Base-by-base conservation (phyloP, 1,140 invertebrate species). In the Piezodorus guildinii region DNA sequence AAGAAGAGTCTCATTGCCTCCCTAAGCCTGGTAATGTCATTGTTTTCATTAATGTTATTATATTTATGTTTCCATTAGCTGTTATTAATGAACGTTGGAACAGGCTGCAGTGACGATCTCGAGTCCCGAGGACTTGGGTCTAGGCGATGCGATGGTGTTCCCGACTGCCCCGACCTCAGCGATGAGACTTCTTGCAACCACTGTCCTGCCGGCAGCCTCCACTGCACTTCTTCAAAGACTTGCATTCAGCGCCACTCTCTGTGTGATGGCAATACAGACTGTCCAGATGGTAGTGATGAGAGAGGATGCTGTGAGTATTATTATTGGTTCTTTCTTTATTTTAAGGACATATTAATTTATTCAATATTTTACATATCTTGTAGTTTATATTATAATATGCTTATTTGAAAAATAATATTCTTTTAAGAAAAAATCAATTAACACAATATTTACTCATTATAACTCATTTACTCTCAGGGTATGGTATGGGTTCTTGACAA, bases 201-300 rank as follows among this genome's bases (percentile, higher is more conserved):
- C 69, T 93, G 91, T 74, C 77, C 81, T 1, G 79, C 80, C 45
- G 79, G 80, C 34, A 77, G 77, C 9, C 75, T 92, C 59, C 88
- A 89, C 66, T 94, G 90, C 71, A 87, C 88, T 0, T 77, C 86
- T 25, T 84, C 87, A 14, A 77, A 84, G 62, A 78, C 79, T 14
- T 94, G 91, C 72, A 82, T 93, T 66, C 80, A 85, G 0, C 75
- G 76, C 6, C 77, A 79, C 44, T 81, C 86, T 67, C 80, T 86
- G 62, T 94, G 91, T 73, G 88, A 92, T 72, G 90, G 89, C 45
- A 82, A 84, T 56, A 75, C 80, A 0, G 89, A 94, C 73, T 94
- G 91, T 71, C 83, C 87, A 0, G 88, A 91, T 73, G 89, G 86
- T 15, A 87, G 85, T 66, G 91, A 94, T 68, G 91, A 94, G 73